Evolutionary conservation across 2,888 invertebrate genomes (phyloP), one percentile per base, ranked within the genome.

Genomic region (Lomographa bimaculata): DNA sequence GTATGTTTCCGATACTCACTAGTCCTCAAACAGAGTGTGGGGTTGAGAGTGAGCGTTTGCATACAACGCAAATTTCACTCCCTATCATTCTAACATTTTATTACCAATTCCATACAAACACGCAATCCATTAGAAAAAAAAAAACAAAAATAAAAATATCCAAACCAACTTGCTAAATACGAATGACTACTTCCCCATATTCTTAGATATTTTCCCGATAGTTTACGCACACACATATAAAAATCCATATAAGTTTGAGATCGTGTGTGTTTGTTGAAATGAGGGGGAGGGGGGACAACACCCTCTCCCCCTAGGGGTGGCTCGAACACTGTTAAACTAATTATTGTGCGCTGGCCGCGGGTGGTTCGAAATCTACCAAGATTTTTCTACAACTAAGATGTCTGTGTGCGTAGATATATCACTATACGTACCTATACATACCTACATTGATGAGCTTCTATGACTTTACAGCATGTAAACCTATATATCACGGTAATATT

Each of bases 251-350:
- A 55, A 56, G 49, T 55, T 55, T 53, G 51, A 50, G 57, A 57
- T 58, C 50, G 57, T 57, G 57, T 54, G 54, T 59, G 57, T 57
- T 60, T 53, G 60, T 53, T 48, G 54, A 54, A 51, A 54, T 37
- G 36, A 32, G 60, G 53, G 53, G 57, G 55, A 44, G 42, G 37
- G 34, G 45, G 36, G 53, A 41, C 28, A 42, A 26, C 38, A 25
- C 40, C 50, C n/a, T n/a, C n/a, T 32, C 40, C 34, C 30, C 26
- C 10, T 30, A 29, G 35, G 47, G 40, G 40, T 20, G 35, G 67
- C 64, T 64, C 68, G 75, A 74, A 78, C 74, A 79, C 80, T 80
- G 74, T 74, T 74, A 74, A 74, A 74, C 74, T 74, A 74, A 74
- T 74, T 74, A 74, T 74, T 74, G 75, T 69, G 67, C 65, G 68